Conservation (phyloP, 2,888 invertebrate species). For the Lumbricus terrestris region DNA sequence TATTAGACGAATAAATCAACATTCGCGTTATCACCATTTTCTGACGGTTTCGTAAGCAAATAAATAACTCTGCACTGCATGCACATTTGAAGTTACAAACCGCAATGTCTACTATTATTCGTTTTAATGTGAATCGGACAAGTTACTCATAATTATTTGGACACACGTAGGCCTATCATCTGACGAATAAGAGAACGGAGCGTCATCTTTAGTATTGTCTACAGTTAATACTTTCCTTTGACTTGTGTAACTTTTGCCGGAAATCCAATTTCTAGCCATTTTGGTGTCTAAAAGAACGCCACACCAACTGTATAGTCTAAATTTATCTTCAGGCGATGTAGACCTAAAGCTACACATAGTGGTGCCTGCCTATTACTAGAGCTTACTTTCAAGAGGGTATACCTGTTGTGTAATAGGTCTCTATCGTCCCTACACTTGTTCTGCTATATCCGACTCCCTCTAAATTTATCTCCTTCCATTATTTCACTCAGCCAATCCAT, state of each 20-base stretch:
- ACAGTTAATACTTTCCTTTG: not conserved
- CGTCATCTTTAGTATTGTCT: not conserved
- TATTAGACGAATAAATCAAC: too few relatives aligned
- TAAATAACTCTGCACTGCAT: not conserved
- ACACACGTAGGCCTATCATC: too few relatives aligned
- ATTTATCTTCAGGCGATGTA: not conserved
- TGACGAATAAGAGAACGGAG: too few relatives aligned
- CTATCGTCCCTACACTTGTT: not conserved
- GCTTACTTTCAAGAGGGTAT: not conserved
- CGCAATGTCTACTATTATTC: not conserved
- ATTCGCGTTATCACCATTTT: too few relatives aligned
- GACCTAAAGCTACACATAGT: not conserved
- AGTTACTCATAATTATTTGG: too few relatives aligned
- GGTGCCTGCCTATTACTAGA: not conserved
- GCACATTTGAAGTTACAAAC: not conserved
- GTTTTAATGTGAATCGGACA: not conserved
- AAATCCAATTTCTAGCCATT: not conserved
- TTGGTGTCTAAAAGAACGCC: not conserved
- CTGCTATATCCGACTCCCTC: not conserved
- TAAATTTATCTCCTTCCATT: not conserved
- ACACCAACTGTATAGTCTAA: not conserved
- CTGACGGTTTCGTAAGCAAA: too few relatives aligned
- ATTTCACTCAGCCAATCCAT: not conserved
- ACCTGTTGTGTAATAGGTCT: not conserved
- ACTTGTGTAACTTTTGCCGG: not conserved